Percentiles rank a stretch among this genome's conserved stretches.
These are phyloP conservation scores for Leucopsar rothschildi DNA, from an alignment of 2,113 vertebrate species.

Conservation along the genomic window DNA sequence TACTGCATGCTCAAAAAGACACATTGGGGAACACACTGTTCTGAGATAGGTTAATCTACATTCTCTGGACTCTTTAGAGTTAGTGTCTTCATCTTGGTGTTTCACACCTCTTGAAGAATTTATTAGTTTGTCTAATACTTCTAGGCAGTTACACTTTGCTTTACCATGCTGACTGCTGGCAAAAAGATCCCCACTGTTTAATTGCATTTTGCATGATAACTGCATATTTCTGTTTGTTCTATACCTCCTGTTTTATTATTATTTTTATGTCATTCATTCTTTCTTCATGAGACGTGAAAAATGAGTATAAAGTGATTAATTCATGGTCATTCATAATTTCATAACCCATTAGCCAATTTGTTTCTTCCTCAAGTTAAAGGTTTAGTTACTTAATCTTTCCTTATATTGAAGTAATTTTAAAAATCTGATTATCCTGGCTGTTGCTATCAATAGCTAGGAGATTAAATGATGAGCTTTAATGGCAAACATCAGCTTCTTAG, in stretches of 20 bases:
- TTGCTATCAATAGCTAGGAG: background rate
- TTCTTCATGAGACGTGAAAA: background rate
- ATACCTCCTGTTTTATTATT: background rate
- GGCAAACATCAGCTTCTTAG: background rate
- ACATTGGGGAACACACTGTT: background rate
- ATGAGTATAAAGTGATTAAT: background rate
- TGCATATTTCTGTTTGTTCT: background rate
- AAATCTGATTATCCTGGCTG: background rate
- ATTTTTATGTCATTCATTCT: background rate
- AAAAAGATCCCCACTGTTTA: background rate
- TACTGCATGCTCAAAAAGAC: background rate
- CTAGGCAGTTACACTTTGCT: background rate
- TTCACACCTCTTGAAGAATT: background rate
- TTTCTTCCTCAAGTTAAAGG: background rate
- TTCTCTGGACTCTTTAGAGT: background rate
- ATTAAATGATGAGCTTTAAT: background rate
- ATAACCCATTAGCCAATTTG: background rate
- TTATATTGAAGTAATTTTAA: background rate
- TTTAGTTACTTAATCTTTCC: background rate
- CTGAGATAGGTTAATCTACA: background rate
- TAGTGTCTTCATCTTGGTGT: background rate
- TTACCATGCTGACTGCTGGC: background rate
- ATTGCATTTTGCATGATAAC: background rate
- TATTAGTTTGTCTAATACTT: background rate
- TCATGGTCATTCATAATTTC: background rate